A percentile compares a stretch with the other conserved stretches of the same genome.
These are phyloP conservation scores for Nephrotoma guestfalica DNA, from an alignment of 2,888 invertebrate species.

Conservation along the genomic window DNA sequence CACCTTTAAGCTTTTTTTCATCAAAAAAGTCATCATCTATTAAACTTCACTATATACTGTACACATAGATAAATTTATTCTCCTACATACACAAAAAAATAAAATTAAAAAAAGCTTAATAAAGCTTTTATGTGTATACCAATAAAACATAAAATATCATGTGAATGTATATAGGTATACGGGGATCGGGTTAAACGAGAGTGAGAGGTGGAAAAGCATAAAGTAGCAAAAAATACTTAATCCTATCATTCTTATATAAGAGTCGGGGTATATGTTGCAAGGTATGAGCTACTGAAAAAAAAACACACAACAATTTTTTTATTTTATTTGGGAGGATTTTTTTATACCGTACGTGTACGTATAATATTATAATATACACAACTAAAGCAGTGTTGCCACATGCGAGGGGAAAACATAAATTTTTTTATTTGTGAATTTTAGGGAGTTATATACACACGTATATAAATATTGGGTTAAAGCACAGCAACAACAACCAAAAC, in stretches of 20 bases:
- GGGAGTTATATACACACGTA: neutral
- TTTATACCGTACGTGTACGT: neutral
- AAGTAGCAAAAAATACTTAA: neutral
- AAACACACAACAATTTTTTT: neutral
- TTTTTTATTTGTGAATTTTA: neutral
- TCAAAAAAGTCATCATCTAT: neutral
- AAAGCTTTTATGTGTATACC: neutral
- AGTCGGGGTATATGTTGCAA: neutral
- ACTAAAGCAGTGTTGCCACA: neutral
- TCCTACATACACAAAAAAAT: neutral
- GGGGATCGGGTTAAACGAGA: neutral
- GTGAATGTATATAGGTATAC: neutral
- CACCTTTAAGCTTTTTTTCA: neutral
- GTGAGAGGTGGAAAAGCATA: neutral
- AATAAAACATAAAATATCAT: neutral
- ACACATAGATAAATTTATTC: neutral
- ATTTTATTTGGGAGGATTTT: neutral
- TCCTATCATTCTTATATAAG: neutral
- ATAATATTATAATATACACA: neutral
- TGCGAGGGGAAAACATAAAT: neutral
- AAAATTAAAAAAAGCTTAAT: neutral
- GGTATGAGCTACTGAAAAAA: neutral
- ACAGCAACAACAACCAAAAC: neutral
- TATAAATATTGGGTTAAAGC: neutral
- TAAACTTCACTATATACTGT: neutral